Evolutionary conservation across 2,797 vertebrate genomes (phyloP).

Genomic region (Trachurus trachurus): DNA sequence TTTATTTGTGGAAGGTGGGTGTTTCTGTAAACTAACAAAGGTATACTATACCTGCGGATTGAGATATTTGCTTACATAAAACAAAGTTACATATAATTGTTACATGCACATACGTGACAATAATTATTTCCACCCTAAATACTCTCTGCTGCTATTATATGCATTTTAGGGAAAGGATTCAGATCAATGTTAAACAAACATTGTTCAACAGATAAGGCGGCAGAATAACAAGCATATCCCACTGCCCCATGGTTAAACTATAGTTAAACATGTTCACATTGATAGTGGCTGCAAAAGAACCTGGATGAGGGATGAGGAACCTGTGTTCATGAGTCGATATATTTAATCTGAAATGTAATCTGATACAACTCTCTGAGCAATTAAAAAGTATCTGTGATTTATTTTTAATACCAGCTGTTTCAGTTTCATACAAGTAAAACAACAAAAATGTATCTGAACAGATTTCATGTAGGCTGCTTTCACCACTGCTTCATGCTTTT

Average conservation of each 20-base stretch:
- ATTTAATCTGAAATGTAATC: background rate
- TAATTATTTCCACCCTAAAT: background rate
- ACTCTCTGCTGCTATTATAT: background rate
- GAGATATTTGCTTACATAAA: background rate
- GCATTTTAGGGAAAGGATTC: background rate
- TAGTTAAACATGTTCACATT: background rate
- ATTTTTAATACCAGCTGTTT: background rate
- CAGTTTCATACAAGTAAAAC: background rate
- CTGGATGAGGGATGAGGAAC: background rate
- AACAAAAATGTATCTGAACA: background rate
- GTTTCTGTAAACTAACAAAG: background rate
- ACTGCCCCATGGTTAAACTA: background rate
- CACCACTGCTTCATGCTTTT: background rate
- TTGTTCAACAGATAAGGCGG: no score
- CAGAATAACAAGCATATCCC: background rate
- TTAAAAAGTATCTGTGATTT: background rate
- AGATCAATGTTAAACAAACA: background rate
- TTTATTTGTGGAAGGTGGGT: constrained; percentile 13
- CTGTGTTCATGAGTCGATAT: background rate
- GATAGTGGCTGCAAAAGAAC: background rate
- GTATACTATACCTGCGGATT: background rate
- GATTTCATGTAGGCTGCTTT: no score
- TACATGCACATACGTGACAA: background rate
- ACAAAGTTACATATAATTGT: background rate
- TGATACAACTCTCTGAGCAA: background rate